Conservation (phyloP, 2,113 vertebrate species). For the Brachyhypopomus occidentalis region DNA sequence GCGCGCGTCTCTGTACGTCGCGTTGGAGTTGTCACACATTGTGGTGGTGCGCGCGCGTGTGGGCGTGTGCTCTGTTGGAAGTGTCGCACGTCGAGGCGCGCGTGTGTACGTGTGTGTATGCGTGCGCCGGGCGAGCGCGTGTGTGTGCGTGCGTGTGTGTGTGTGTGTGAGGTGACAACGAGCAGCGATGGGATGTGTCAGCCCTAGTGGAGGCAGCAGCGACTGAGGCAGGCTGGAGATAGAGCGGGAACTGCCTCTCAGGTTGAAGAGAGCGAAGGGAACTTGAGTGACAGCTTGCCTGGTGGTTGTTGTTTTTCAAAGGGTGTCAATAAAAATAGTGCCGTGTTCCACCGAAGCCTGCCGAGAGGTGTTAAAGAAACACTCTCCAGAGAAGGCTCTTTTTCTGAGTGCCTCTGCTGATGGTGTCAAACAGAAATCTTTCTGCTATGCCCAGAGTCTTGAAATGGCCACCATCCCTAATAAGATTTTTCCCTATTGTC, state of each 20-base stretch:
- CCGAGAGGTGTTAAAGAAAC: constrained; percentile 43
- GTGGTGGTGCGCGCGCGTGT: constrained; percentile 36
- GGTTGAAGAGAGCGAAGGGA: constrained; percentile 43
- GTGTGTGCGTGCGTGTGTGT: constrained; percentile 48
- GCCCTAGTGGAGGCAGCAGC: constrained; percentile 52
- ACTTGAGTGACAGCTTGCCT: constrained; percentile 55
- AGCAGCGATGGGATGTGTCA: constrained; percentile 55
- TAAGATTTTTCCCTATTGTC: not conserved
- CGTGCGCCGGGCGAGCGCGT: constrained; percentile 4
- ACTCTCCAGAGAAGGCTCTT: constrained; percentile 25
- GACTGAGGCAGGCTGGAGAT: constrained; percentile 52
- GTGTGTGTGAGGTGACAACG: constrained; percentile 52
- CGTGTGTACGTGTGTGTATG: constrained; percentile 47
- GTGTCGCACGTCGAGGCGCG: constrained; percentile 68
- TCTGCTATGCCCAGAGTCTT: not conserved
- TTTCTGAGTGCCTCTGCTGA: constrained; percentile 13
- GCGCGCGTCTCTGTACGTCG: constrained; percentile 54
- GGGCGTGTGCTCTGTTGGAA: constrained; percentile 55
- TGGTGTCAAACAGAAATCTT: constrained; percentile 1
- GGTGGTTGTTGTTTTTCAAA: constrained; percentile 59
- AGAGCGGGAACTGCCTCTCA: constrained; percentile 46
- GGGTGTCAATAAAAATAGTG: constrained; percentile 57
- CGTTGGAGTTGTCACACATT: constrained; percentile 55
- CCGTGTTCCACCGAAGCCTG: constrained; percentile 28
- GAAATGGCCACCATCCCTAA: not conserved